Evolutionary conservation across 2,113 vertebrate species (phyloP).

Genomic region (Dromaius novaehollandiae): DNA sequence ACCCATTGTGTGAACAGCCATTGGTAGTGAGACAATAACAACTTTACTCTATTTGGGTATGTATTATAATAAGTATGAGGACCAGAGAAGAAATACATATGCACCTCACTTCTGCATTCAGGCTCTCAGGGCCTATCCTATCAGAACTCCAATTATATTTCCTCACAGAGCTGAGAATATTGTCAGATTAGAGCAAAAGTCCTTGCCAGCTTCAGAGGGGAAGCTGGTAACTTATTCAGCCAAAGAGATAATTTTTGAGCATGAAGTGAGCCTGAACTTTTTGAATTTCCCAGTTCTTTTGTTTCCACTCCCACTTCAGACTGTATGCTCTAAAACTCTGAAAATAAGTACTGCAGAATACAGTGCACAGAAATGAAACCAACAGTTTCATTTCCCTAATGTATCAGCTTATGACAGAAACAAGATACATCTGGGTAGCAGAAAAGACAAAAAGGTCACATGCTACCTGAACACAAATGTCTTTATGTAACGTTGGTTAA

Average conservation of each 20-base stretch:
- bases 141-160: background rate
- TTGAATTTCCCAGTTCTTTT: background rate
- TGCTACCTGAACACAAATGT: background rate
- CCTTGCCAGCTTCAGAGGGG: background rate
- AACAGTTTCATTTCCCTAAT: constrained; percentile 26
- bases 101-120: background rate
- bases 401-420: constrained; percentile 11
- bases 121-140: background rate
- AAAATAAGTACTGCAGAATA: constrained; percentile 22
- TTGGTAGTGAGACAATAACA: background rate
- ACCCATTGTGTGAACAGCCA: background rate
- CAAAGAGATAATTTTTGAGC: background rate
- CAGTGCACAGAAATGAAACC: constrained; percentile 54
- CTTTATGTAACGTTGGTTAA: background rate
- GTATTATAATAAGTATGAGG: background rate
- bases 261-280: background rate
- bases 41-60: background rate
- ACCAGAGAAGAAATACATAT: background rate
- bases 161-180: background rate
- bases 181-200: background rate
- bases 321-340: background rate
- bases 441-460: constrained; percentile 12
- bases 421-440: constrained; percentile 1
- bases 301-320: background rate
- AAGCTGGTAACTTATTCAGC: background rate